phyloP scores from a whole-genome alignment of 2,113 vertebrate genomes.

The Pomatorhinus ruficollis region DNA sequence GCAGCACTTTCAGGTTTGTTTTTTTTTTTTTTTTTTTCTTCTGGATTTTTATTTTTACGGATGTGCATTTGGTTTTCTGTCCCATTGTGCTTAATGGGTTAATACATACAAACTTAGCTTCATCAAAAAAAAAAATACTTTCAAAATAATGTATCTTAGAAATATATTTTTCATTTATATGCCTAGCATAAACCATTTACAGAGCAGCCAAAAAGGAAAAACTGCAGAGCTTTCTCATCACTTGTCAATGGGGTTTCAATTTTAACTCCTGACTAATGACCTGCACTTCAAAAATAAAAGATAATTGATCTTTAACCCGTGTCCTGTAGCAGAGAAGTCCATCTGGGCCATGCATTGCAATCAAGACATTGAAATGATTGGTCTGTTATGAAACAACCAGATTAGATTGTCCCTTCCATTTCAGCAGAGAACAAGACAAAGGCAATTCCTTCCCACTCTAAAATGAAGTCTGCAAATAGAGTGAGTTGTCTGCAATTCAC shows the following conservation, averaged over 20 bases:
- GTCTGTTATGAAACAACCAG: neutral
- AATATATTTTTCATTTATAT: neutral
- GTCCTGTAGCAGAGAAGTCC: neutral
- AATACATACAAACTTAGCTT: neutral
- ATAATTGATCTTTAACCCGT: neutral
- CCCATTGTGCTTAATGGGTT: accelerated
- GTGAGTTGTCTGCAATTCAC: neutral
- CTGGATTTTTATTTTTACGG: neutral
- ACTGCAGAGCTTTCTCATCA: neutral
- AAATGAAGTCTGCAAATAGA: neutral
- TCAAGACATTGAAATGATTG: neutral
- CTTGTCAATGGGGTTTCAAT: neutral
- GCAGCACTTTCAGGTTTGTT: accelerated
- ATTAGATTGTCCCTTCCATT: neutral
- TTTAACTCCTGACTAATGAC: neutral
- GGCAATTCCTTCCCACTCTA: neutral
- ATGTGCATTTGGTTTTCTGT: neutral
- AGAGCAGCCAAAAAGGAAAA: neutral
- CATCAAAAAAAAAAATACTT: neutral
- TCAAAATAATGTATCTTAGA: neutral
- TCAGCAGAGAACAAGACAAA: neutral
- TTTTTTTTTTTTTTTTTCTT: too few species aligned
- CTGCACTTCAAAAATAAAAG: neutral
- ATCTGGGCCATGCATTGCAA: neutral
- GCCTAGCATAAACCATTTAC: neutral